Conservation (phyloP, 2,888 invertebrate species). For the Epinotia ramella region DNA sequence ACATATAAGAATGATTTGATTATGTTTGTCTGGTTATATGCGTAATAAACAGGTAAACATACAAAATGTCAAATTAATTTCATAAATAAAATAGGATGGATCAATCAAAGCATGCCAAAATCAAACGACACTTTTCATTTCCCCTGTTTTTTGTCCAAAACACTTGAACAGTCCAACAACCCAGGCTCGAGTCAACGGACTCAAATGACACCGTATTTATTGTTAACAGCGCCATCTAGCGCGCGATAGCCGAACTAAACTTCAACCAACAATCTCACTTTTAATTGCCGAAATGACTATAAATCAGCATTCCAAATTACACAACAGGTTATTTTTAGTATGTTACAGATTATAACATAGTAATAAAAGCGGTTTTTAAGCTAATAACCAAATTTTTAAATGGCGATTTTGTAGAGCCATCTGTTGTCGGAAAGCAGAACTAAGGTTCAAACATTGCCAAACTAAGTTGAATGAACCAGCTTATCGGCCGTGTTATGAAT, state of each 20-base stretch:
- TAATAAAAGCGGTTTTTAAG: background rate
- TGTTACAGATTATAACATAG: background rate
- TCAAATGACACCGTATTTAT: slow-evolving; percentile 52
- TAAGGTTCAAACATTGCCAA: slow-evolving; percentile 79
- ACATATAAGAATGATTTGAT: background rate
- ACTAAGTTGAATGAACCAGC: slow-evolving; percentile 69
- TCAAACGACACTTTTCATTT: slow-evolving; percentile 58
- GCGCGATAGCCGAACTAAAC: slow-evolving; percentile 52
- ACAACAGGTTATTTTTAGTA: background rate
- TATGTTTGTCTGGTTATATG: background rate
- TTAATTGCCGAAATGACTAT: background rate
- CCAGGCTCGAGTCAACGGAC: slow-evolving; percentile 68
- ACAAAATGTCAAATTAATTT: background rate
- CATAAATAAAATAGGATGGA: slow-evolving; percentile 25
- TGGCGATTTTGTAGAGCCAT: slow-evolving; percentile 53
- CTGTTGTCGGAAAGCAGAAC: slow-evolving; percentile 64
- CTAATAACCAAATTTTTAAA: background rate
- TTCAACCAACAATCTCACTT: slow-evolving; percentile 43
- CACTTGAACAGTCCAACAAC: slow-evolving; percentile 59
- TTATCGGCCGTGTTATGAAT: slow-evolving; percentile 60
- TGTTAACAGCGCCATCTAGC: slow-evolving; percentile 58
- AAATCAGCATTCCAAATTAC: background rate
- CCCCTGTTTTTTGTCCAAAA: slow-evolving; percentile 53
- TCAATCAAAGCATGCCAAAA: slow-evolving; percentile 23
- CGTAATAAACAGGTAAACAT: background rate